Percentiles rank a stretch among this genome's conserved stretches.
Conservation (phyloP, 2,888 invertebrate species). For the Lithophane semibrunnea region DNA sequence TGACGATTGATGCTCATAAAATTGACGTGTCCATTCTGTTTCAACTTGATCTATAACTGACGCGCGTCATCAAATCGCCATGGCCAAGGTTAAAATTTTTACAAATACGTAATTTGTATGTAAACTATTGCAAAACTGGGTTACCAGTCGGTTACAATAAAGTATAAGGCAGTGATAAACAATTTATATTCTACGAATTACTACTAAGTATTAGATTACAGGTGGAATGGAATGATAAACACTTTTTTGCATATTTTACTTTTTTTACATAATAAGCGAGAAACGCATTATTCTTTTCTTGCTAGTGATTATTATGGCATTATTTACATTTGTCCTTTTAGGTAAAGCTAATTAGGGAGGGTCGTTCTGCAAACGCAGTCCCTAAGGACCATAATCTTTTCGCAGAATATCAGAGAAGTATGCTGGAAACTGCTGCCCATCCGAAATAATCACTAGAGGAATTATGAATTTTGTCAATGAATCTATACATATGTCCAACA, state of each 20-base stretch:
- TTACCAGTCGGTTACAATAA: conserved; percentile 65
- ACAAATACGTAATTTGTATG: conserved; percentile 65
- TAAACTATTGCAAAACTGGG: conserved; percentile 78
- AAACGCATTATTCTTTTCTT: conserved; percentile 28
- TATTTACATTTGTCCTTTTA: conserved; percentile 1
- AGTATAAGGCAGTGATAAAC: conserved; percentile 65
- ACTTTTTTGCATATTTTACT: conserved; percentile 55
- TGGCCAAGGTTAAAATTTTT: conserved; percentile 79
- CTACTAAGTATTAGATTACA: conserved; percentile 65
- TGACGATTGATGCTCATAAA: too few relatives aligned
- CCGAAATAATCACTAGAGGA: not conserved
- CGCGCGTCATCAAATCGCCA: conserved; percentile 67
- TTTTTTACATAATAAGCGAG: conserved; percentile 36
- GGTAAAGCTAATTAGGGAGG: not conserved
- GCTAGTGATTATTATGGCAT: not conserved
- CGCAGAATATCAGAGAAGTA: not conserved
- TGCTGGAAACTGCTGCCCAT: too few relatives aligned
- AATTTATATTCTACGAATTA: conserved; percentile 71
- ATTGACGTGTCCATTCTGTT: conserved; percentile 16
- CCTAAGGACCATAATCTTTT: not conserved
- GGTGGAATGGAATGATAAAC: conserved; percentile 59
- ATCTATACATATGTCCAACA: too few relatives aligned
- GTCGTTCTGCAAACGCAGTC: not conserved
- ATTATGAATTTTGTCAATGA: not conserved
- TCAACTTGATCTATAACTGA: conserved; percentile 17